Conservation (phyloP, 2,888 invertebrate species). For the Zeuzera pyrina region DNA sequence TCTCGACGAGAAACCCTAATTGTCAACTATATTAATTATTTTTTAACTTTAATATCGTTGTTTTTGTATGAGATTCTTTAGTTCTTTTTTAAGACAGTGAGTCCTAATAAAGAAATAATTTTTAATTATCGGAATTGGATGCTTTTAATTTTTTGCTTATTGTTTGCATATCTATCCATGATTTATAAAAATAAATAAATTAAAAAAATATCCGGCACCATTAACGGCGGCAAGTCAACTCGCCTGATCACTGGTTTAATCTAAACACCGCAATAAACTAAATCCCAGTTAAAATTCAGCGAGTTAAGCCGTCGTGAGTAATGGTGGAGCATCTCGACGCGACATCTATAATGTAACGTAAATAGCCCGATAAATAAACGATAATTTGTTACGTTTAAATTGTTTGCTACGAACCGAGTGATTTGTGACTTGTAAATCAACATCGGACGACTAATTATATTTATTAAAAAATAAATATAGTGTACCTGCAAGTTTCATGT, state of each 20-base stretch:
- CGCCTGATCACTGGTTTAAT: slow-evolving; percentile 11
- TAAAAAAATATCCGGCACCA: too few species aligned
- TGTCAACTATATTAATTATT: too few species aligned
- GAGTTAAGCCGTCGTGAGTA: slow-evolving; percentile 55
- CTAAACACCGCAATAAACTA: slow-evolving; percentile 28
- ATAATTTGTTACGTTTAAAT: slow-evolving; percentile 32
- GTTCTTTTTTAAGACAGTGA: too few species aligned
- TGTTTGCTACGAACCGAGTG: slow-evolving; percentile 12
- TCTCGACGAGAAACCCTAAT: too few species aligned
- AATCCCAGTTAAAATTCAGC: slow-evolving; percentile 61
- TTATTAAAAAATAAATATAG: too few species aligned
- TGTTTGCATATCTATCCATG: background rate
- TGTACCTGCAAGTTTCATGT: too few species aligned
- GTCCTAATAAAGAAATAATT: too few species aligned
- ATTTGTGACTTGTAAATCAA: slow-evolving; percentile 5
- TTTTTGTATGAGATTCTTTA: too few species aligned
- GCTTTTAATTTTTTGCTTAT: background rate
- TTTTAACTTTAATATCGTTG: too few species aligned
- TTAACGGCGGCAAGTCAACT: slow-evolving; percentile 4
- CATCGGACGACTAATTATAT: too few species aligned
- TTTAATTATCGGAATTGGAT: too few species aligned
- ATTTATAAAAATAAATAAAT: background rate
- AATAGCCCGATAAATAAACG: slow-evolving; percentile 47
- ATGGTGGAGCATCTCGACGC: slow-evolving; percentile 36
- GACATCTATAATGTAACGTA: slow-evolving; percentile 46